Evolutionary conservation across 2,888 invertebrate genomes (phyloP), one percentile per base, ranked within the genome.

Genomic region (Acleris emargana): DNA sequence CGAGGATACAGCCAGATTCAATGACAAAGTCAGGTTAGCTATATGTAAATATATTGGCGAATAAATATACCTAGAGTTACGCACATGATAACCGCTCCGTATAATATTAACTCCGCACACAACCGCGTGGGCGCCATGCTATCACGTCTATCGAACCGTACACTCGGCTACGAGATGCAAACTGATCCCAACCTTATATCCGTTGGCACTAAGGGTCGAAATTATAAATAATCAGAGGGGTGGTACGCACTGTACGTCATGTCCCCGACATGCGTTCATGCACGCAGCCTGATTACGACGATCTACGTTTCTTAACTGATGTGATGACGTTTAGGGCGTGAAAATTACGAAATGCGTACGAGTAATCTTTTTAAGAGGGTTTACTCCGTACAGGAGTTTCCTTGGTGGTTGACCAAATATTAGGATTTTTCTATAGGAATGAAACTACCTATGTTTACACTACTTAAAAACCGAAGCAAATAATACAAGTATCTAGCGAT

Each of bases 91-190:
- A 57, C 62, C 53, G 43, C 51, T 45, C 57, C 57, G 60, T 51
- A 66, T 59, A 64, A 60, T 66, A 61, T 66, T 66, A 61, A 66
- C 55, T 64, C 68, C 38, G 58, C 55, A 58, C 54, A 50, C 67
- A 55, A 47, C 25, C 32, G 59, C 58, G 66, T 66, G 66, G 64
- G 68, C 55, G 64, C 62, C 57, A 66, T 59, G 59, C 58, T 68
- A 66, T 66, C 62, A 58, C 54, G 62, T 66, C 47, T 62, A 58
- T 64, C 53, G 50, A 58, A 53, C 58, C 42, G 62, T 64, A 49
- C 52, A 58, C 42, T 28, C 17, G 18, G 47, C 57, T 9, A 55
- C 51, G 38, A 17, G 28, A 22, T 32, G 20, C 49, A 3, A n/a
- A 28, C 32, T 45, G 58, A 50, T 32, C 17, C 32, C 42, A 51